phyloP scores from a whole-genome alignment of 2,888 invertebrate genomes.

The Abscondita cerata region DNA sequence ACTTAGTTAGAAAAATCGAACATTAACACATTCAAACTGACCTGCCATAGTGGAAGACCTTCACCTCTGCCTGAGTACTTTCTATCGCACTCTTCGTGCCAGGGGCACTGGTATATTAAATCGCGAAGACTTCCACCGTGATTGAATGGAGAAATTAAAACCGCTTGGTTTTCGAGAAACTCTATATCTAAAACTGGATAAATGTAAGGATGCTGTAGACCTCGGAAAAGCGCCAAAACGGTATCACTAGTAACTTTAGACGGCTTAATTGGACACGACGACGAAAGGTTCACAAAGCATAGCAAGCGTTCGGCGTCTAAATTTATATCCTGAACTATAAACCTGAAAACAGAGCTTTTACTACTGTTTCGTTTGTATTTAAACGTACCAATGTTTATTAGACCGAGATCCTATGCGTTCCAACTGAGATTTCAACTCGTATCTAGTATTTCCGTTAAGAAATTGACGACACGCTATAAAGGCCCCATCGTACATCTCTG shows the following conservation, averaged over 20 bases:
- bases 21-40: slow-evolving; percentile 30
- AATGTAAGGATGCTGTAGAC: slow-evolving; percentile 91
- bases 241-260: slow-evolving; percentile 64
- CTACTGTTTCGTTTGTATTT: not conserved
- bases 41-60: slow-evolving; percentile 52
- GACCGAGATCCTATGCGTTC: slow-evolving; percentile 83
- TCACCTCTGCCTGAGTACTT: slow-evolving; percentile 50
- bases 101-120: slow-evolving; percentile 74
- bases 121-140: slow-evolving; percentile 87
- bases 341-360: slow-evolving; percentile 55
- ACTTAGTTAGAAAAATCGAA: not conserved
- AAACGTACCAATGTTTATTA: slow-evolving; percentile 80
- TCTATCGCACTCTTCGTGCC: slow-evolving; percentile 63
- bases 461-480: slow-evolving; percentile 71
- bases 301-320: slow-evolving; percentile 80
- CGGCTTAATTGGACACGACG: slow-evolving; percentile 71
- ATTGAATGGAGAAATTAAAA: slow-evolving; percentile 84
- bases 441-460: slow-evolving; percentile 71
- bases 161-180: slow-evolving; percentile 71
- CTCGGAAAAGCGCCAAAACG: slow-evolving; percentile 81
- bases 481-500: slow-evolving; percentile 70
- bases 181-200: slow-evolving; percentile 89
- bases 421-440: slow-evolving; percentile 80
- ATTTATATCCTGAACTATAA: slow-evolving; percentile 82
- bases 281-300: slow-evolving; percentile 71